Evolutionary conservation across 2,888 invertebrate genomes (phyloP).

Genomic region (Elmis aenea): DNA sequence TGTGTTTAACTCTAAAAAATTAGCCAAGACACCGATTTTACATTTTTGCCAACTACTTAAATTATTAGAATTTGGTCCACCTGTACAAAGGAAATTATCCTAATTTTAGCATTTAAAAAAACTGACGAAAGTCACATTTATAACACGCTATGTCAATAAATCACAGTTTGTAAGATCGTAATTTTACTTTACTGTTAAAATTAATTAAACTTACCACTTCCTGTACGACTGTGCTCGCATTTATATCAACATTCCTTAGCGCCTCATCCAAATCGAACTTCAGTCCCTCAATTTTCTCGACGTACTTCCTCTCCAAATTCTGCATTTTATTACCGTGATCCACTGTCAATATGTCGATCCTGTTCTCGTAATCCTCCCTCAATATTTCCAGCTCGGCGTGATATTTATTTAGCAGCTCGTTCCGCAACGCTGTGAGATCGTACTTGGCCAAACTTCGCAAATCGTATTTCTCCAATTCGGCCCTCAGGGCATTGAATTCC

Average conservation of each 20-base stretch:
- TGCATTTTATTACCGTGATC: conserved; percentile 47
- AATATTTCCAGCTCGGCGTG: conserved; percentile 41
- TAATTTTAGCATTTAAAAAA: no score
- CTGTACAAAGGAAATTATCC: no score
- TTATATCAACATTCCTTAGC: conserved; percentile 36
- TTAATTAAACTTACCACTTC: conserved; percentile 46
- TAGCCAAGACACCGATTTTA: no score
- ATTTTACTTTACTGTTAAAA: no score
- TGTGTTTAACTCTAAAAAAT: no score
- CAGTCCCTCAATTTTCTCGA: conserved; percentile 50
- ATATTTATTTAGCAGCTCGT: conserved; percentile 46
- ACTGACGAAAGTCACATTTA: no score
- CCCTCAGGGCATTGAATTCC: conserved; percentile 29
- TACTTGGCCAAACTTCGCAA: conserved; percentile 33
- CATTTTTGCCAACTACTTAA: no score
- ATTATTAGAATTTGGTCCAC: no score
- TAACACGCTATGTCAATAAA: no score
- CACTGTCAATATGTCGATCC: conserved; percentile 46
- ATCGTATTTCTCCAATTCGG: conserved; percentile 31
- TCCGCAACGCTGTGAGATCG: conserved; percentile 29
- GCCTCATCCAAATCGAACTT: conserved; percentile 50
- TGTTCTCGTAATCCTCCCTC: conserved; percentile 39
- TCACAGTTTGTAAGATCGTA: no score
- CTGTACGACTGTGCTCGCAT: conserved; percentile 49
- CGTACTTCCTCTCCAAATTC: conserved; percentile 49